phyloP scores from a whole-genome alignment of 2,113 vertebrate species.

The Apus apus region DNA sequence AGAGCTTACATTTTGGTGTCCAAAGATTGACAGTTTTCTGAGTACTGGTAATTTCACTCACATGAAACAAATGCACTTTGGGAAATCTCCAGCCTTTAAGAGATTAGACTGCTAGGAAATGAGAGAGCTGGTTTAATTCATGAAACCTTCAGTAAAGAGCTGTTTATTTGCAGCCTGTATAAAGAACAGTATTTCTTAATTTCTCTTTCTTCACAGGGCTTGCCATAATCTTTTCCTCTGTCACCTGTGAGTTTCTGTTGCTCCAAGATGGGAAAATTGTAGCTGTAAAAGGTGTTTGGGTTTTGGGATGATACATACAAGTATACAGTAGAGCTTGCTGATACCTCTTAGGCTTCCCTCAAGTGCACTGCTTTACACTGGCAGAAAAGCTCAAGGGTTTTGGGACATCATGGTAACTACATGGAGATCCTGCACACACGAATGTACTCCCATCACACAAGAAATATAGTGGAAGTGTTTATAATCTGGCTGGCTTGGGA shows the following conservation, averaged over 20 bases:
- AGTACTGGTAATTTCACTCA: not conserved
- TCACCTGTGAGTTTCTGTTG: not conserved
- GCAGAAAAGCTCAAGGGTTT: not conserved
- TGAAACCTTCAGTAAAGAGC: not conserved
- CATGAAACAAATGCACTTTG: not conserved
- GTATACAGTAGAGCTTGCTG: not conserved
- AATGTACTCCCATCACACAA: not conserved
- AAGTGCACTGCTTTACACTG: not conserved
- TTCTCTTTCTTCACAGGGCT: not conserved
- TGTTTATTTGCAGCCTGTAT: not conserved
- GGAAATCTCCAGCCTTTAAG: not conserved
- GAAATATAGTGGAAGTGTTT: not conserved
- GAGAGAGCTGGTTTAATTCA: not conserved
- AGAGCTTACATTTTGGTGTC: not conserved
- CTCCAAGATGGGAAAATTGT: not conserved
- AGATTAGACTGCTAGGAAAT: not conserved
- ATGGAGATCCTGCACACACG: not conserved
- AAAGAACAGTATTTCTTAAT: not conserved
- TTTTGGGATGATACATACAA: not conserved
- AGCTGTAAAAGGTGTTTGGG: not conserved
- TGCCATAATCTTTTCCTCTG: not conserved
- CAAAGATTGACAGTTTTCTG: not conserved
- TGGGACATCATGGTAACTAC: not conserved
- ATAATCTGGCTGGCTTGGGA: not conserved
- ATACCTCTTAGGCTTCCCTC: not conserved